Evolutionary conservation across 2,888 invertebrate species (phyloP).

Genomic region (Oscheius sp.): DNA sequence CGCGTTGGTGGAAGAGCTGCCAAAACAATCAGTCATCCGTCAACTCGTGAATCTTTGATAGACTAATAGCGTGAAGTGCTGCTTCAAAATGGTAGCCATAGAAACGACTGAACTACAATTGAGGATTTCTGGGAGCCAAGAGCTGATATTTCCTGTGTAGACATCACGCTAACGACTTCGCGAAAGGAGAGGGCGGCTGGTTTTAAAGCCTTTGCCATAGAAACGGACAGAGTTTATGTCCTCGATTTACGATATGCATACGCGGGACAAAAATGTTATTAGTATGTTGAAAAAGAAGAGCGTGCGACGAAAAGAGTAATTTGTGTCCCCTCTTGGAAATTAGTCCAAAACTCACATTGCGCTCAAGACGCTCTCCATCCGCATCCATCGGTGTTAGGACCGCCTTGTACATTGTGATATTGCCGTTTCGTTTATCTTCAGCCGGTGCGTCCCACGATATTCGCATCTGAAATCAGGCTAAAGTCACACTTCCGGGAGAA

Average conservation of each 20-base stretch:
- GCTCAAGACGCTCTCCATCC: constrained; percentile 41
- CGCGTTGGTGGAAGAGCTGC: constrained; percentile 18
- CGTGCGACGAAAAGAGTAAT: neutral
- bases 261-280: too few relatives aligned
- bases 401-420: constrained; percentile 88
- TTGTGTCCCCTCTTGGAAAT: neutral
- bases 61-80: constrained; percentile 7
- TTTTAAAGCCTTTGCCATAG: constrained; percentile 3
- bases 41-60: constrained; percentile 1
- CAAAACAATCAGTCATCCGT: constrained; percentile 36
- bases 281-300: constrained; percentile 6
- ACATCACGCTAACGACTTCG: constrained; percentile 32
- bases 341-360: constrained; percentile 11
- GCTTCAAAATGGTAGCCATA: constrained; percentile 18
- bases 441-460: constrained; percentile 80
- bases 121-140: neutral
- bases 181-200: too few relatives aligned
- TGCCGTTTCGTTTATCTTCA: constrained; percentile 90
- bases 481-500: constrained; percentile 2
- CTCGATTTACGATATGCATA: too few relatives aligned
- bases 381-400: constrained; percentile 66
- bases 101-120: constrained; percentile 1
- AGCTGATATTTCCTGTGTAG: constrained; percentile 24
- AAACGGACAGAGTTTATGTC: constrained; percentile 13
- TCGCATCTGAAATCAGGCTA: constrained; percentile 67